Percentiles rank a stretch among this genome's conserved stretches.
phyloP scores from a whole-genome alignment of 2,888 invertebrate genomes.

The Neoaliturus tenellus region DNA sequence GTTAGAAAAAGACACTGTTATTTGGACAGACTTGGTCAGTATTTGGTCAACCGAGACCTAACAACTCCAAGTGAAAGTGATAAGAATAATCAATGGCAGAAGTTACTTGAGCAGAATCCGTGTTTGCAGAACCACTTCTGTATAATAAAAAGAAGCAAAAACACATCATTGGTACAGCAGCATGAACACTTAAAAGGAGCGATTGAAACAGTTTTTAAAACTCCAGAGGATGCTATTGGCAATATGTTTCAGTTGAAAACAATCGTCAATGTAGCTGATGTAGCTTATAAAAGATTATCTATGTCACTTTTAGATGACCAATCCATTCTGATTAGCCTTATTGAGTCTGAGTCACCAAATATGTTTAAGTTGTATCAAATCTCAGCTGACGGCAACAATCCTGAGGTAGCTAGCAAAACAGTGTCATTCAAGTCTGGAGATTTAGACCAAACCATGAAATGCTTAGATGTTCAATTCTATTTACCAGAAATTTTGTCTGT shows the following conservation, averaged over 20 bases:
- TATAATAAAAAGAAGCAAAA: slow-evolving; percentile 85
- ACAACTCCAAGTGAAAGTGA: slow-evolving; percentile 82
- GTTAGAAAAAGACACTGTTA: slow-evolving; percentile 77
- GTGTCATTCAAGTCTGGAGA: slow-evolving; percentile 75
- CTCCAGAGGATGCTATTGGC: slow-evolving; percentile 60
- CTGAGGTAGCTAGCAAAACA: slow-evolving; percentile 70
- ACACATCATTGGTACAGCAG: slow-evolving; percentile 88
- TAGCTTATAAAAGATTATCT: slow-evolving; percentile 55
- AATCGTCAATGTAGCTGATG: slow-evolving; percentile 51
- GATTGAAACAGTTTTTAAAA: slow-evolving; percentile 79
- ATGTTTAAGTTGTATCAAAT: slow-evolving; percentile 76
- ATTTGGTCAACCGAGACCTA: slow-evolving; percentile 84
- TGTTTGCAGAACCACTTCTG: slow-evolving; percentile 82
- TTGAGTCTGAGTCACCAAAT: slow-evolving; percentile 71
- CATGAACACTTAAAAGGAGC: slow-evolving; percentile 82
- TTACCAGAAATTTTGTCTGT: slow-evolving; percentile 83
- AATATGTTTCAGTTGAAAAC: slow-evolving; percentile 54
- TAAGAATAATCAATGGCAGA: slow-evolving; percentile 86
- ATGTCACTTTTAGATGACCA: slow-evolving; percentile 72
- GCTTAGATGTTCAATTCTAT: slow-evolving; percentile 87
- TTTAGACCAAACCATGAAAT: slow-evolving; percentile 42
- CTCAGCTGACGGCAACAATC: slow-evolving; percentile 63
- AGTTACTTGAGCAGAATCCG: slow-evolving; percentile 84
- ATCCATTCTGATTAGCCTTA: slow-evolving; percentile 75
- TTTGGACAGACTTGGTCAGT: slow-evolving; percentile 94